Percentiles rank a stretch among this genome's conserved stretches.
phyloP scores from a whole-genome alignment of 2,888 invertebrate genomes.

The Hedya salicella region DNA sequence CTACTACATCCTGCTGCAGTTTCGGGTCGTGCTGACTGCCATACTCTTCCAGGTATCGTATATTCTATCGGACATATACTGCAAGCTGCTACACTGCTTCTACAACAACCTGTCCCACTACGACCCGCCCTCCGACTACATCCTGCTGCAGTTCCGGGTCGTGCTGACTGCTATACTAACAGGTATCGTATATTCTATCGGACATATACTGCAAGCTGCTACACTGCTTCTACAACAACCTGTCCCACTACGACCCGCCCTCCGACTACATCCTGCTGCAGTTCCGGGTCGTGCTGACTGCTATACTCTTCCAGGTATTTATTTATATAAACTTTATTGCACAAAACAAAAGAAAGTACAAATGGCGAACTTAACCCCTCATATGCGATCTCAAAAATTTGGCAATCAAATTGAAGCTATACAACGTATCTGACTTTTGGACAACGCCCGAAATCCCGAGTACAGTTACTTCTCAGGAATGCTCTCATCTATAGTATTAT shows the following conservation, averaged over 20 bases:
- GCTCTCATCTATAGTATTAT: too few relatives aligned
- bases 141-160: constrained; percentile 95
- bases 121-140: constrained; percentile 97
- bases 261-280: constrained; percentile 96
- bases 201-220: too few relatives aligned
- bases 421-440: too few relatives aligned
- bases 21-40: constrained; percentile 96
- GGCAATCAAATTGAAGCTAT: too few relatives aligned
- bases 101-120: constrained; percentile 97
- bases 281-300: constrained; percentile 96
- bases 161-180: constrained; percentile 96
- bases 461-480: too few relatives aligned
- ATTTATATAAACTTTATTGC: too few relatives aligned
- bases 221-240: constrained; percentile 97
- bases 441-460: too few relatives aligned
- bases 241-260: constrained; percentile 96
- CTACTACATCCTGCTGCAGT: constrained; percentile 94
- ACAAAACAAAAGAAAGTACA: too few relatives aligned
- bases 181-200: constrained; percentile 87
- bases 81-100: constrained; percentile 95
- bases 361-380: too few relatives aligned
- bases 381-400: too few relatives aligned
- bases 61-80: too few relatives aligned
- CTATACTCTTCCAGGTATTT: constrained; percentile 95
- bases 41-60: constrained; percentile 93